Evolutionary conservation across 2,797 vertebrate genomes (phyloP).

Genomic region (Ctenopoma kingsleyae): DNA sequence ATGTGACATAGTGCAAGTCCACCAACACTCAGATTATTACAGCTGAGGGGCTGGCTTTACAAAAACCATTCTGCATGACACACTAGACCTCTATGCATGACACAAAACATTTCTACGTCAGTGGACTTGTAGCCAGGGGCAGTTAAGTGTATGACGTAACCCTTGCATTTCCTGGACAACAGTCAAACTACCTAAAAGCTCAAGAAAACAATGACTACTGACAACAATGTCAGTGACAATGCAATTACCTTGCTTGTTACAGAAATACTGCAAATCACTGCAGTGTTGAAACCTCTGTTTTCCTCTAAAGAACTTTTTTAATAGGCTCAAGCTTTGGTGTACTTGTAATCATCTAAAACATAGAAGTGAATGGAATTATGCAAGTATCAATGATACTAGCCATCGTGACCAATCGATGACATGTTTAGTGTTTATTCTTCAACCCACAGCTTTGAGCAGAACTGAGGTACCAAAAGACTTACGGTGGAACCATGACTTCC

Average conservation of each 20-base stretch:
- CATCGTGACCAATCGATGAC: not conserved
- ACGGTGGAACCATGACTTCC: not conserved
- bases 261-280: not conserved
- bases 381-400: not conserved
- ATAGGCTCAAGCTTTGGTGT: not conserved
- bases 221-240: conserved; percentile 22
- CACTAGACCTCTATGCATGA: conserved; percentile 12
- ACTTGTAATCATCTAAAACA: not conserved
- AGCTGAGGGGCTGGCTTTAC: conserved; percentile 8
- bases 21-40: conserved; percentile 3
- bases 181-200: conserved; percentile 20
- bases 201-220: conserved; percentile 11
- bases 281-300: not conserved
- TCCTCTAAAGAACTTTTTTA: not conserved
- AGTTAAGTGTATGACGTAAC: conserved; percentile 23
- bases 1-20: not conserved
- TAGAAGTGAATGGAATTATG: not conserved
- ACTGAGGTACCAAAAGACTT: not conserved
- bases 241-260: not conserved
- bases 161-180: conserved; percentile 46
- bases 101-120: conserved; percentile 60
- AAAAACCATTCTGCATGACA: conserved; percentile 22
- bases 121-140: conserved; percentile 33
- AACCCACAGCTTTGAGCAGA: not conserved
- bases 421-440: too few relatives aligned